Evolutionary conservation across 2,797 vertebrate species (phyloP).

Genomic region (Ibycter americanus): DNA sequence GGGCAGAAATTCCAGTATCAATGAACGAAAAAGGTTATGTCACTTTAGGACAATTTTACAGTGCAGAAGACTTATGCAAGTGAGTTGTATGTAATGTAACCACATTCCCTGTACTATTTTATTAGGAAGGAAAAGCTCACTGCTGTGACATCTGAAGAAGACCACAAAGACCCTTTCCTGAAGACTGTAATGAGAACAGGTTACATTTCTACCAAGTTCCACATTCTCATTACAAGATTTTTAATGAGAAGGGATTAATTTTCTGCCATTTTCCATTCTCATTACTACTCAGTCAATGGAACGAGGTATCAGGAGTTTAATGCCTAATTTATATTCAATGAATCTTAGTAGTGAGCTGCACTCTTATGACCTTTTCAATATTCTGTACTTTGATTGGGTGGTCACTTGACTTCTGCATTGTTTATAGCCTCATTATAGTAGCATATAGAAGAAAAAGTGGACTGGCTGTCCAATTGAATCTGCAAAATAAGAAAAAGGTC

Average conservation of each 20-base stretch:
- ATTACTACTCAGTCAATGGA: constrained; percentile 63
- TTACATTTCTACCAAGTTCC: constrained; percentile 39
- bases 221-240: constrained; percentile 61
- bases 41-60: not conserved
- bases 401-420: constrained; percentile 46
- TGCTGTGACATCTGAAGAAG: not conserved
- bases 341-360: constrained; percentile 32
- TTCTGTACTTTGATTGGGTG: constrained; percentile 59
- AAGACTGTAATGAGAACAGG: constrained; percentile 31
- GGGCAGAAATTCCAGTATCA: not conserved
- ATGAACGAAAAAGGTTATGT: not conserved
- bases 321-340: constrained; percentile 71
- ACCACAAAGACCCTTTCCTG: constrained; percentile 20
- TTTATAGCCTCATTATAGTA: constrained; percentile 32
- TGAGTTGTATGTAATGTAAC: not conserved
- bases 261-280: constrained; percentile 67
- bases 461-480: not conserved
- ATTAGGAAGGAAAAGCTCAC: not conserved
- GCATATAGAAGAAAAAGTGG: not conserved
- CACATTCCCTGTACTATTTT: not conserved
- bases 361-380: constrained; percentile 65
- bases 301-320: constrained; percentile 52
- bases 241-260: constrained; percentile 71
- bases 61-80: not conserved
- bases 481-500: not conserved